Percentiles rank a stretch among this genome's conserved stretches.
These are phyloP conservation scores for Gandaritis pyraliata DNA, from an alignment of 2,888 invertebrate species.

Conservation along the genomic window DNA sequence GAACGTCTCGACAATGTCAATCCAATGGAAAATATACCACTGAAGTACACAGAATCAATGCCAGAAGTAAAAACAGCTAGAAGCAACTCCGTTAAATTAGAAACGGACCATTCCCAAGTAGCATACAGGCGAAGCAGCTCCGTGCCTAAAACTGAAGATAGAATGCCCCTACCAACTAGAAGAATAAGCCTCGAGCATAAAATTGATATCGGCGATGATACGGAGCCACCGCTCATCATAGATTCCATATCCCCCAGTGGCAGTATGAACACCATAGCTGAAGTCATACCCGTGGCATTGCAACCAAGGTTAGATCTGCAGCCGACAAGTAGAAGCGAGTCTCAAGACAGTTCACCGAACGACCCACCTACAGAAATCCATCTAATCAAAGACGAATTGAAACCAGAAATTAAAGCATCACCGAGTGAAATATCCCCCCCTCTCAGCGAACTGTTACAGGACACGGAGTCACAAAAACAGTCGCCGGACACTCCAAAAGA, in stretches of 20 bases:
- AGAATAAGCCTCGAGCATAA: constrained; percentile 79
- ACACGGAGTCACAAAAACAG: constrained; percentile 71
- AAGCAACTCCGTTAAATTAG: constrained; percentile 67
- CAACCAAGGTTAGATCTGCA: constrained; percentile 71
- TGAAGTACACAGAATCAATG: constrained; percentile 63
- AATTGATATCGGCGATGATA: constrained; percentile 80
- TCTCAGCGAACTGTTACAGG: constrained; percentile 60
- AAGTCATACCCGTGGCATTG: constrained; percentile 73
- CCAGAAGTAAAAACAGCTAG: constrained; percentile 59
- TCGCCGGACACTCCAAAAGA: constrained; percentile 77
- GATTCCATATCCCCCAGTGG: constrained; percentile 75
- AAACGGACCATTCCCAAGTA: constrained; percentile 71
- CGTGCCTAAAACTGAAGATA: constrained; percentile 73
- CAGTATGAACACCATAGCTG: constrained; percentile 78
- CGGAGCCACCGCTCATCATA: constrained; percentile 78
- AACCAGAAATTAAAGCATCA: constrained; percentile 68
- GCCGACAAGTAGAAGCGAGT: constrained; percentile 64
- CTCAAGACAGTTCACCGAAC: constrained; percentile 74
- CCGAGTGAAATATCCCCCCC: constrained; percentile 80
- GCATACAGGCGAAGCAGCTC: constrained; percentile 76
- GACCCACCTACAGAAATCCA: constrained; percentile 80
- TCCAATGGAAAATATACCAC: constrained; percentile 56
- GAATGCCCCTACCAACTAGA: constrained; percentile 64
- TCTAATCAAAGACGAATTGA: constrained; percentile 65
- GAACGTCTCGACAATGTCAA: constrained; percentile 66